Percentiles rank a stretch among this genome's conserved stretches.
Evolutionary conservation across 2,113 vertebrate species (phyloP).

Genomic region (Tetrax tetrax): DNA sequence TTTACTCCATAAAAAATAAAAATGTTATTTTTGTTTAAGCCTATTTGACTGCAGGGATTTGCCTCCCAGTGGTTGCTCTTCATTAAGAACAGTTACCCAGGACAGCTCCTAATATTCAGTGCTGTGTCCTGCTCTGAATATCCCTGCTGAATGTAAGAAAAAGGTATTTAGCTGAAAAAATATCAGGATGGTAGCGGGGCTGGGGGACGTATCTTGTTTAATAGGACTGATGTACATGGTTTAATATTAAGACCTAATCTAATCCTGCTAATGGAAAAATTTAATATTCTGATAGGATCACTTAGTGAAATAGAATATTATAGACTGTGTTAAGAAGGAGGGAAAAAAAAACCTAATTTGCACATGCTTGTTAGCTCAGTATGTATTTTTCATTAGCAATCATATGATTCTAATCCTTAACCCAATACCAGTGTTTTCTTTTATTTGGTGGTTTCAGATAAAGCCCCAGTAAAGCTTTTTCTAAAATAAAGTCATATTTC

Average conservation of each 20-base stretch:
- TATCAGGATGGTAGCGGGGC: background rate
- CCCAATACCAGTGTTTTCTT: conserved; percentile 13
- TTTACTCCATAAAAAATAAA: conserved; percentile 26
- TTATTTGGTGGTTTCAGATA: conserved; percentile 32
- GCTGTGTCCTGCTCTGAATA: background rate
- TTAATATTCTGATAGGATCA: conserved; percentile 63
- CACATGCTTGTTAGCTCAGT: conserved; percentile 44
- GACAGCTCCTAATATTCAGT: conserved; percentile 14
- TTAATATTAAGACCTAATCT: conserved; percentile 64
- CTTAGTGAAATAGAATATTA: conserved; percentile 61
- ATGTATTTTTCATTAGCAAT: conserved; percentile 65
- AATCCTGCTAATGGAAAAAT: conserved; percentile 64
- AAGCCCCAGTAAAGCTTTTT: background rate
- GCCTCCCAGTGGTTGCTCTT: background rate
- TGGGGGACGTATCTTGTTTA: conserved; percentile 17
- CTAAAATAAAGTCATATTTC: conserved; percentile 30
- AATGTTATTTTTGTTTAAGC: conserved; percentile 29
- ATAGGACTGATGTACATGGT: conserved; percentile 24
- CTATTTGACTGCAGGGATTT: conserved; percentile 8
- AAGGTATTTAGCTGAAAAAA: conserved; percentile 13
- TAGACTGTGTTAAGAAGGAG: conserved; percentile 27
- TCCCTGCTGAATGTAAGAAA: background rate
- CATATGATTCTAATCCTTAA: conserved; percentile 53
- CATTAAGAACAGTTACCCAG: background rate
- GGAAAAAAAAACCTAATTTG: conserved; percentile 45